Base-by-base conservation (phyloP, 2,888 invertebrate species). In the Heliconius ismenius region DNA sequence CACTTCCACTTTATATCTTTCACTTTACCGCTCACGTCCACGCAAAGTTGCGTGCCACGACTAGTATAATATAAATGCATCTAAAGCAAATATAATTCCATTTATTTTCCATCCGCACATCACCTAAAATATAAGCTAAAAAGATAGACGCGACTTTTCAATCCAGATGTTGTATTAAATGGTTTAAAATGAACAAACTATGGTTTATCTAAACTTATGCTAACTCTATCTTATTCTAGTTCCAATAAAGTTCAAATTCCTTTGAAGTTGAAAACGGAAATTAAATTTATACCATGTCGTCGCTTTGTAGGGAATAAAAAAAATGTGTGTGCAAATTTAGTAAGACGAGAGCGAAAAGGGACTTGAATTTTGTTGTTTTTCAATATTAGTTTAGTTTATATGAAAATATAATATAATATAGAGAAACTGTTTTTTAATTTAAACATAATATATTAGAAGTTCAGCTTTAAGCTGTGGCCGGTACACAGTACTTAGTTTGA, bases 281-380 rank as follows among this genome's bases (percentile, higher is more conserved):
- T 79, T 73, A 74, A 79, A 74, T 77, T 77, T 76, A 75, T 76
- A 76, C 77, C 79, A 72, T 79, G 76, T 76, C 74, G 77, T 70
- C 75, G 69, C 60, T 72, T 79, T 79, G 75, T 80, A 73, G 75
- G 73, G 67, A 76, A 73, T 74, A 78, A 77, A 69, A 79, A 76
- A 76, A 60, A 70, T 73, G 39, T 86, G 87, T 87, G 88, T 88
- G 88, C 88, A 89, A 91, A 90, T 91, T 91, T 89, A 90, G 90
- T 36, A 72, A 76, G 79, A 75, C 75, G 75, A 79, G 77, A 79
- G 79, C 77, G 70, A 77, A 77, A 73, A 79, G 78, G 68, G 79
- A 78, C 62, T 36, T 67, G n/a, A n/a, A 28, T 32, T 65, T 65
- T 64, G 73, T 75, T 49, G 28, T 58, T 70, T 60, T 79, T 75